phyloP scores from a whole-genome alignment of 2,797 vertebrate genomes.

The Triplophysa yarkandensis region DNA sequence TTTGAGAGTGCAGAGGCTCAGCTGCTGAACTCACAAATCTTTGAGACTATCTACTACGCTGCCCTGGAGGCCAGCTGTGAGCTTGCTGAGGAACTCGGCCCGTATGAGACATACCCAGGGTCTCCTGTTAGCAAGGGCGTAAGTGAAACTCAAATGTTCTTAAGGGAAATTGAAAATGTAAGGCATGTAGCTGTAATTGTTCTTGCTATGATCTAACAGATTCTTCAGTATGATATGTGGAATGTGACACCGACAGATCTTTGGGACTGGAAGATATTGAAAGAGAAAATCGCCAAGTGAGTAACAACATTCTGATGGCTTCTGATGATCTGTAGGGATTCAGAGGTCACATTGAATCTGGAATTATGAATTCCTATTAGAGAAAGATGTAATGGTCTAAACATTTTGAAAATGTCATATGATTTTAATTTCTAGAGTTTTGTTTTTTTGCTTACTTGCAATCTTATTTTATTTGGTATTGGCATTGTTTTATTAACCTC shows the following conservation, averaged over 20 bases:
- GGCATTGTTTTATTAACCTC: neutral
- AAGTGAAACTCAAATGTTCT: constrained; percentile 59
- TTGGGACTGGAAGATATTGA: constrained; percentile 89
- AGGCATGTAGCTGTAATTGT: neutral
- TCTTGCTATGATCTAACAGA: constrained; percentile 60
- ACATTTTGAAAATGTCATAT: too few relatives aligned
- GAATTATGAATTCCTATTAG: too few relatives aligned
- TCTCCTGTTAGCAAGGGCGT: constrained; percentile 92
- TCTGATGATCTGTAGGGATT: too few relatives aligned
- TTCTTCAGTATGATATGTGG: constrained; percentile 99
- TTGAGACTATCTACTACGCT: constrained; percentile 95
- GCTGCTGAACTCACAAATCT: constrained; percentile 91
- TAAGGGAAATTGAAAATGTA: neutral
- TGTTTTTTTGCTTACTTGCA: too few relatives aligned
- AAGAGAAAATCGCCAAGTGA: constrained; percentile 90
- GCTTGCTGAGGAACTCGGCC: constrained; percentile 80
- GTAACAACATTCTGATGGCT: constrained; percentile 46
- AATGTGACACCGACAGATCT: constrained; percentile 85
- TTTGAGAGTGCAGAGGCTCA: constrained; percentile 93
- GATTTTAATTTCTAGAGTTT: too few relatives aligned
- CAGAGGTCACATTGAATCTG: too few relatives aligned
- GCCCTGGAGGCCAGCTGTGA: constrained; percentile 93
- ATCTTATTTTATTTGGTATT: too few relatives aligned
- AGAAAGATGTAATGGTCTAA: too few relatives aligned
- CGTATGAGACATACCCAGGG: constrained; percentile 89